phyloP scores from a whole-genome alignment of 2,797 vertebrate species.

The Rhinatrema bivittatum region DNA sequence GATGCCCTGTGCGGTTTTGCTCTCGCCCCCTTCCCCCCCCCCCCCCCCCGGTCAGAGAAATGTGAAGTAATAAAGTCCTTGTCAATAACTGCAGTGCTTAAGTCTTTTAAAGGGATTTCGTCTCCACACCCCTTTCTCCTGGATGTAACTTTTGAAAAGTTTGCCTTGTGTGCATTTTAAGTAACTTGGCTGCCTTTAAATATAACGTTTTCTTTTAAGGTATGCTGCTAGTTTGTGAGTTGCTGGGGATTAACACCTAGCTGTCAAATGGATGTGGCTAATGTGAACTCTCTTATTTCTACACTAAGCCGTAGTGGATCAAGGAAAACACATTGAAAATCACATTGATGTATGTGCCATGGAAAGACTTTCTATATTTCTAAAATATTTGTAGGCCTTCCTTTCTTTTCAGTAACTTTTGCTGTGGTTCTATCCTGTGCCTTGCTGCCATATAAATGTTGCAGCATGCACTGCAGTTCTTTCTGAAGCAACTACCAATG shows the following conservation, averaged over 20 bases:
- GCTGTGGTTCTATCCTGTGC: too few relatives aligned
- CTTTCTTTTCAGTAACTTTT: too few relatives aligned
- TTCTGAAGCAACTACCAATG: too few relatives aligned
- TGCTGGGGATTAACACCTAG: constrained; percentile 31
- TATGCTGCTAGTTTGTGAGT: constrained; percentile 49
- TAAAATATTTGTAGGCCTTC: too few relatives aligned
- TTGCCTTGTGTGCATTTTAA: constrained; percentile 61
- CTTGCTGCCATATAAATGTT: too few relatives aligned
- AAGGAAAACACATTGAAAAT: too few relatives aligned
- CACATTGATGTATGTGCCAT: too few relatives aligned
- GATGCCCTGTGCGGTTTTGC: constrained; percentile 57
- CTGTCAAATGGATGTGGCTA: too few relatives aligned
- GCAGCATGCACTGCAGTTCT: too few relatives aligned
- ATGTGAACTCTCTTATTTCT: too few relatives aligned
- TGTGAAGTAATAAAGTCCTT: constrained; percentile 63
- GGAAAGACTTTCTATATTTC: too few relatives aligned
- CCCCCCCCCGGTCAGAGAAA: constrained; percentile 61
- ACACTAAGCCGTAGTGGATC: too few relatives aligned
- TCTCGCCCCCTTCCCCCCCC: constrained; percentile 33
- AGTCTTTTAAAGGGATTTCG: constrained; percentile 69
- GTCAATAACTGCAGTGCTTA: constrained; percentile 74
- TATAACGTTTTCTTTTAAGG: constrained; percentile 57
- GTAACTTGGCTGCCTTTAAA: constrained; percentile 43
- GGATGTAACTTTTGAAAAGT: constrained; percentile 67
- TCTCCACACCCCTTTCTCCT: constrained; percentile 52